A percentile compares a stretch with the other conserved stretches of the same genome.
These are phyloP conservation scores for Aquatica leii DNA, from an alignment of 2,888 invertebrate genomes.

Conservation along the genomic window DNA sequence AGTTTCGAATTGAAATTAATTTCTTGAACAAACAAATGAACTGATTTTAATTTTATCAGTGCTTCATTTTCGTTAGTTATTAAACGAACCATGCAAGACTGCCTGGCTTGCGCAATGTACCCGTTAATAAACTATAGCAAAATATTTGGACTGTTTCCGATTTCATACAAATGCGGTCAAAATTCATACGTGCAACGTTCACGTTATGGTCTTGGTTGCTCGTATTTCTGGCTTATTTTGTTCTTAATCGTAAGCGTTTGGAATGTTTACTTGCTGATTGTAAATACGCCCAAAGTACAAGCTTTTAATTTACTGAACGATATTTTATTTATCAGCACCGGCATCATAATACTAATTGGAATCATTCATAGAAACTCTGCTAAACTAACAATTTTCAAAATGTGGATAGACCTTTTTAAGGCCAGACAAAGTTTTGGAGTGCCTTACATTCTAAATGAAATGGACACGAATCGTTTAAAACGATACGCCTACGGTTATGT, in stretches of 20 bases:
- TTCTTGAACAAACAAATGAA: too few species aligned
- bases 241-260: neutral
- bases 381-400: neutral
- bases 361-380: neutral
- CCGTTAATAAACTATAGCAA: neutral
- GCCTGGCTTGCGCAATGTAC: neutral
- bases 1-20: too few species aligned
- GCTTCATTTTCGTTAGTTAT: too few species aligned
- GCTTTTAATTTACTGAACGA: neutral
- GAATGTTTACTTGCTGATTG: neutral
- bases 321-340: neutral
- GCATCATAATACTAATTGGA: neutral
- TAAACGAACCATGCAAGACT: neutral
- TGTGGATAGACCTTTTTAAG: neutral
- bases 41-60: too few species aligned
- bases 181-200: too few species aligned
- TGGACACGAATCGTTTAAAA: neutral
- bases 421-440: neutral
- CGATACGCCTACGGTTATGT: neutral
- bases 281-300: neutral
- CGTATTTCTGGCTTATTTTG: neutral
- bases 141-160: neutral
- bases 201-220: neutral
- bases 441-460: neutral
- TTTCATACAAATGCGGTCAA: neutral